Base-by-base conservation (phyloP, 2,797 vertebrate genomes). In the Gila robusta region DNA sequence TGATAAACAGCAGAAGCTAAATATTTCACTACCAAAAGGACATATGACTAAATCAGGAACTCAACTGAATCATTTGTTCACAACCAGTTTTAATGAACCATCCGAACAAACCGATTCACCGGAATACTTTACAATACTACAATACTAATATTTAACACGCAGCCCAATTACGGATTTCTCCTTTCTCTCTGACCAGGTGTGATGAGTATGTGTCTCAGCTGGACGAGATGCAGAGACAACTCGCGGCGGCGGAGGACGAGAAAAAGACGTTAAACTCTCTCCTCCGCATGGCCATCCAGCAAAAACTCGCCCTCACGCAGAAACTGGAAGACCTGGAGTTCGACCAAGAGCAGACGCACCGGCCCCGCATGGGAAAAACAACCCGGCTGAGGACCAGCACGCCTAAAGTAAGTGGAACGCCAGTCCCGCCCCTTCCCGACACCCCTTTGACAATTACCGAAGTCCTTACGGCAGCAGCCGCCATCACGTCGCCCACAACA, bases 251-350 rank as follows among this genome's bases (percentile, higher is more conserved):
- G 0, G 98, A 99, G 94, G 98, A 99, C 5, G 98, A 99, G 94
- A 99, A 99, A 96, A 99, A 99, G 95, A 99, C 98, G 3, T 93
- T 99, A 59, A 99, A 99, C 94, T 99, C 98, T 82, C 96, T 99
- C 89, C 95, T 99, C 88, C 95, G 97, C 81, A 99, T 99, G 98
- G 98, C 98, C 86, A 99, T 99, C 91, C 98, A 99, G 94, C 98
- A 99, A 94, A 99, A 99, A 91, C 96, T 99, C 88, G 98, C 98
- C 81, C 97, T 99, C 80, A 99, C 98, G 0, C 98, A 99, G 93
- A 95, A 98, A 5, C 95, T 99, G 90, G 98, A 99, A 93, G 98
- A 99, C 93, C 94, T 99, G 94, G 98, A 98, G 92, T 98, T 98
- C 5, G 98, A 99, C 92, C 97, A 98, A 0, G 98, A 99, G 95